Evolutionary conservation across 2,113 vertebrate genomes (phyloP).

Genomic region (Paramisgurnus dabryanus): DNA sequence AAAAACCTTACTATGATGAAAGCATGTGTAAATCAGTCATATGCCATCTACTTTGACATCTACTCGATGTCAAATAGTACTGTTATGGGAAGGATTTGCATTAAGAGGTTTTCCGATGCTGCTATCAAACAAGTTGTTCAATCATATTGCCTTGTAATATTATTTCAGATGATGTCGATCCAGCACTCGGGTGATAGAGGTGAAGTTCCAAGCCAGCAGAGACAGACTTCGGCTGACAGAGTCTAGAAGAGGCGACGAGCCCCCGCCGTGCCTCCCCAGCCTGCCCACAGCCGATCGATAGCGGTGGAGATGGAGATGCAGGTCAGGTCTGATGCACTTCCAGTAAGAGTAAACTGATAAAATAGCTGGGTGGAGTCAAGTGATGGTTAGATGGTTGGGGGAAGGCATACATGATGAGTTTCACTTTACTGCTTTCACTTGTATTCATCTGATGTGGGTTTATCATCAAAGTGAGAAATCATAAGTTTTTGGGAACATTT

Average conservation of each 20-base stretch:
- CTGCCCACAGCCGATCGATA: conserved; percentile 38
- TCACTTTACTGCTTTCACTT: too few relatives aligned
- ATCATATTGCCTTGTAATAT: not conserved
- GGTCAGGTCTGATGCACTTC: conserved; percentile 45
- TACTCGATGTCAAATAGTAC: not conserved
- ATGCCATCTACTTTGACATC: not conserved
- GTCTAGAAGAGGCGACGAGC: not conserved
- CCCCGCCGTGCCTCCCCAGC: conserved; percentile 7
- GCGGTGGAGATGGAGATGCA: conserved; percentile 8
- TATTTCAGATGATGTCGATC: conserved; percentile 25
- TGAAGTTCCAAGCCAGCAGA: not conserved
- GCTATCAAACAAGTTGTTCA: not conserved
- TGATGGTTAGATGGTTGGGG: not conserved
- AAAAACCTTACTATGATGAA: conserved; percentile 20
- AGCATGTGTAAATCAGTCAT: conserved; percentile 21
- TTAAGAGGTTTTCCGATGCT: not conserved
- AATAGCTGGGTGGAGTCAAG: conserved; percentile 10
- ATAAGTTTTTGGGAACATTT: too few relatives aligned
- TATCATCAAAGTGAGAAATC: too few relatives aligned
- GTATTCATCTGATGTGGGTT: too few relatives aligned
- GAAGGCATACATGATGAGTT: not conserved
- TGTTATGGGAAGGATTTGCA: not conserved
- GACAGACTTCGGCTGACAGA: not conserved
- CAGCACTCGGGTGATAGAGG: not conserved
- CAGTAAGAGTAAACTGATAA: conserved; percentile 36